Conservation (phyloP, 2,888 invertebrate genomes). For the Apodemia mormo region DNA sequence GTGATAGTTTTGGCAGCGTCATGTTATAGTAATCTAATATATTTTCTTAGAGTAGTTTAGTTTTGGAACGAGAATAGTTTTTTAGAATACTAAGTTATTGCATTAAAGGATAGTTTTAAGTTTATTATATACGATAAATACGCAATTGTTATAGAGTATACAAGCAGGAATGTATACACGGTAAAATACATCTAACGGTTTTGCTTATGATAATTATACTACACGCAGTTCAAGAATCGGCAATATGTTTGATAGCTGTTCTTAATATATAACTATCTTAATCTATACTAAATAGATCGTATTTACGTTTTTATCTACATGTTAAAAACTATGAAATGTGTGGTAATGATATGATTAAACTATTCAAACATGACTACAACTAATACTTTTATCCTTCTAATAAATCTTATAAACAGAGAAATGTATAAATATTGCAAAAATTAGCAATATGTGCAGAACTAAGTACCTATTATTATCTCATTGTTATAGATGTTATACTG, state of each 20-base stretch:
- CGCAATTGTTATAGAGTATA: slow-evolving; percentile 15
- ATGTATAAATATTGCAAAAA: background rate
- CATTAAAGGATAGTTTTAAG: slow-evolving; percentile 2
- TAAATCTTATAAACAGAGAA: background rate
- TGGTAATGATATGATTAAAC: slow-evolving; percentile 74
- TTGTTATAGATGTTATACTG: background rate
- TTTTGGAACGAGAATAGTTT: background rate
- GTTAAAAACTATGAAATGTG: slow-evolving; percentile 75
- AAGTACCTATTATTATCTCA: background rate
- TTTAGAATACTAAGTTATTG: slow-evolving; percentile 12
- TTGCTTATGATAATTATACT: slow-evolving; percentile 7
- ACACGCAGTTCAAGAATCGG: slow-evolving; percentile 10
- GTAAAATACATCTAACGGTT: background rate
- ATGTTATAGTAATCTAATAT: slow-evolving; percentile 25
- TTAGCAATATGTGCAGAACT: background rate
- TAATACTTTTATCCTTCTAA: slow-evolving; percentile 2
- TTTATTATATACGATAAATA: slow-evolving; percentile 11
- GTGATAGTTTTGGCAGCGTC: slow-evolving; percentile 31
- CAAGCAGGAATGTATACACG: slow-evolving; percentile 6
- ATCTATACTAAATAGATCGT: slow-evolving; percentile 62
- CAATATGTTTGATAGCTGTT: slow-evolving; percentile 54
- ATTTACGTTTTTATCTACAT: slow-evolving; percentile 58
- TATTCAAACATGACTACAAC: slow-evolving; percentile 43
- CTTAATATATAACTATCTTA: slow-evolving; percentile 47
- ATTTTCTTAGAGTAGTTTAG: slow-evolving; percentile 1